Percentiles rank a stretch among this genome's conserved stretches.
Conservation (phyloP, 2,888 invertebrate species). For the Sepiola atlantica region DNA sequence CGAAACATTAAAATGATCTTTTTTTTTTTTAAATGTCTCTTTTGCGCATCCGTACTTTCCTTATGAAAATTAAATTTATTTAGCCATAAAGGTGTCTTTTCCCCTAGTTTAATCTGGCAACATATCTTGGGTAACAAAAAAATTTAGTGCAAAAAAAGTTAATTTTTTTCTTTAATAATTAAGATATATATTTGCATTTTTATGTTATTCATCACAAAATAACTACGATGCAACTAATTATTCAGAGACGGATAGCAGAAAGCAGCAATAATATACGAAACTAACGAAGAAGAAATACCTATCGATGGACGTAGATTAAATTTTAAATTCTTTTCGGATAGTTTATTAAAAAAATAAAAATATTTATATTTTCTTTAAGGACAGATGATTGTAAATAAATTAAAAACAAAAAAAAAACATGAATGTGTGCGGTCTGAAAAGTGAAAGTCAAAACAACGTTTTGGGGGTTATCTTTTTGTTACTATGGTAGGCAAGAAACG, state of each 20-base stretch:
- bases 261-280: neutral
- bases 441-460: neutral
- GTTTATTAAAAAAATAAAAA: neutral
- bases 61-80: neutral
- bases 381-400: neutral
- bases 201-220: neutral
- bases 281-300: slow-evolving; percentile 12
- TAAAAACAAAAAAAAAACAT: neutral
- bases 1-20: too few relatives aligned
- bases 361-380: neutral
- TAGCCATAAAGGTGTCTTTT: too few relatives aligned
- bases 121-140: too few relatives aligned
- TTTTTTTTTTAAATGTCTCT: neutral
- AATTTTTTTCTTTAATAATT: neutral
- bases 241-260: neutral
- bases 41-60: neutral
- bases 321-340: neutral
- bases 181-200: neutral
- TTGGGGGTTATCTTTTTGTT: too few relatives aligned
- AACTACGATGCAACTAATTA: neutral
- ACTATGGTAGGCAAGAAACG: neutral
- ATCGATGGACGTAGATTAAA: neutral
- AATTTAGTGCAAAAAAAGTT: neutral
- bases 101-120: too few relatives aligned
- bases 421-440: neutral